Evolutionary conservation across 2,888 invertebrate genomes (phyloP).

Genomic region (Callyntrura guangdongensis): DNA sequence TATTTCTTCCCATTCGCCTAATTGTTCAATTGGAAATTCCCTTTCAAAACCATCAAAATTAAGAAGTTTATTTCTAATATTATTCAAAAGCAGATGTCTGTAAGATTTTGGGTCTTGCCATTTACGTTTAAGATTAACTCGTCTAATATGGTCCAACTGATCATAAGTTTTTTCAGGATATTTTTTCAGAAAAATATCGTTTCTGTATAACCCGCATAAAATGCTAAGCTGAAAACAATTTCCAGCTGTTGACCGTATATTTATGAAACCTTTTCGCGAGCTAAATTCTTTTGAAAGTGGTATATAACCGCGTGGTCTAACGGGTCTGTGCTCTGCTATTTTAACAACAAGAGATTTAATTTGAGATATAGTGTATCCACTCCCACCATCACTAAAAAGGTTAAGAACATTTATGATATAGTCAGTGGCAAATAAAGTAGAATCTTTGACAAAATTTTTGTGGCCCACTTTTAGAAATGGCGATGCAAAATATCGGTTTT

Average conservation of each 20-base stretch:
- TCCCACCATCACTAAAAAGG: neutral
- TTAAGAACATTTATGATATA: neutral
- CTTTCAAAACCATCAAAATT: neutral
- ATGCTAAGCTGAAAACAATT: neutral
- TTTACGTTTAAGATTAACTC: neutral
- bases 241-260: neutral
- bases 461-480: neutral
- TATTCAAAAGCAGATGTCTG: neutral
- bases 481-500: neutral
- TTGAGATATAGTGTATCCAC: neutral
- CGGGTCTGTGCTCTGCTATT: neutral
- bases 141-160: neutral
- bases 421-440: neutral
- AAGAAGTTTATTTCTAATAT: neutral
- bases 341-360: neutral
- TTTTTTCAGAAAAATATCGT: neutral
- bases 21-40: neutral
- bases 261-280: neutral
- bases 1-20: neutral
- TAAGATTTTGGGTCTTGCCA: slow-evolving; percentile 24
- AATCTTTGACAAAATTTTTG: neutral
- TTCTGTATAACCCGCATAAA: neutral
- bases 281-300: neutral
- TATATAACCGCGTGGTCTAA: neutral
- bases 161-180: neutral